Evolutionary conservation across 2,113 vertebrate species (phyloP), one percentile per base, ranked within the genome.

Genomic region (Seriola rivoliana): DNA sequence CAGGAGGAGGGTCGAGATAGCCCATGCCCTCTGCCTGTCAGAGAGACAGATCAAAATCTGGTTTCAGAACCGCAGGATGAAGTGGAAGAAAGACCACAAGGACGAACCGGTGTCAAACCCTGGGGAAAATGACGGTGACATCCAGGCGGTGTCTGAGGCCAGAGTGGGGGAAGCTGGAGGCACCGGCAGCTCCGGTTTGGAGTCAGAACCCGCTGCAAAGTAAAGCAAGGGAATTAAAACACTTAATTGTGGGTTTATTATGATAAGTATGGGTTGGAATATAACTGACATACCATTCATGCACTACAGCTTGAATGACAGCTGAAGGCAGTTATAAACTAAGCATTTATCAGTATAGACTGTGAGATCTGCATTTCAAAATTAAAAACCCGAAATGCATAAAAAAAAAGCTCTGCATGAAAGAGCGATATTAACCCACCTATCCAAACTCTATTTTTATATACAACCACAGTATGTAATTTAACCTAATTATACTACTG

Each of bases 61-160:
- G 97, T 98, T 98, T 89, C 97, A 98, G 89, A 98, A 98, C 90
- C 95, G 96, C 36, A 96, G 97, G 89, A 97, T 97, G 97, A 98
- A 98, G 80, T 97, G 97, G 97, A 98, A 98, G 94, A 97, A 97
- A 36, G 97, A 97, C 67, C 95, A 97, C 84, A 92, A 89, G 72
- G 86, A 84, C 8, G 82, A 85, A 5, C 50, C 75, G 8, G 67
- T 10, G 17, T 54, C 58, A 16, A 75, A n/a, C 38, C 38, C 44
- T 2, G 64, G 8, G 13, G 78, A 64, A 16, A 66, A 71, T 8
- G 80, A 76, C 17, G n/a, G 14, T 12, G 78, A 17, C 3, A 17
- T 21, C 44, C 71, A 69, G 69, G 48, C 48, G 2, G 62, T 34
- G 46, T 68, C 66, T 58, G 59, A 79, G 38, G 38, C 40, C 40